Conservation (phyloP, 2,113 vertebrate species). For the Bos javanicus region DNA sequence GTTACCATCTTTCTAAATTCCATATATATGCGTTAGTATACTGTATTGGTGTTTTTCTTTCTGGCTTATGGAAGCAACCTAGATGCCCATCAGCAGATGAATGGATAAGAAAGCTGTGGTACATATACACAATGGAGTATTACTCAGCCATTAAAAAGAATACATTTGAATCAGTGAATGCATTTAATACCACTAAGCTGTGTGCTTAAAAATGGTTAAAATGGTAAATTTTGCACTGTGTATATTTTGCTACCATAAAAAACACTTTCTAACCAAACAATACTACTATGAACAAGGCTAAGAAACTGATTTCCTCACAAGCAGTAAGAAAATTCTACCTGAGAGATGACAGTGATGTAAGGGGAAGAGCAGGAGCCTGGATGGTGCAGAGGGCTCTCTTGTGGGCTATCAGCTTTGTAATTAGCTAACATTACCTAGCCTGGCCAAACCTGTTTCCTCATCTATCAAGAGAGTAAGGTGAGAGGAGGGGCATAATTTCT, state of each 20-base stretch:
- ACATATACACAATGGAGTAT: too few relatives aligned
- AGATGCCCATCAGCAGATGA: too few relatives aligned
- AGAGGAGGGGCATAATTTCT: neutral
- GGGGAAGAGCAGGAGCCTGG: neutral
- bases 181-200: neutral
- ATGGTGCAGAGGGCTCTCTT: neutral
- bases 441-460: conserved; percentile 12
- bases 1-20: too few relatives aligned
- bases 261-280: neutral
- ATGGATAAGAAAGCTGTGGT: too few relatives aligned
- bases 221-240: neutral
- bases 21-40: too few relatives aligned
- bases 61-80: too few relatives aligned
- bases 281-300: neutral
- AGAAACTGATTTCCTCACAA: neutral
- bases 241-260: neutral
- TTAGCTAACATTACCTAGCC: neutral
- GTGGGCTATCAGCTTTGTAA: neutral
- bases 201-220: neutral
- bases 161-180: neutral
- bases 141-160: too few relatives aligned
- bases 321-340: neutral
- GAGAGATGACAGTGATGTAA: neutral
- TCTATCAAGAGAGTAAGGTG: neutral
- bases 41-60: too few relatives aligned